Conservation (phyloP, 2,888 invertebrate species). For the Lumbricus terrestris region DNA sequence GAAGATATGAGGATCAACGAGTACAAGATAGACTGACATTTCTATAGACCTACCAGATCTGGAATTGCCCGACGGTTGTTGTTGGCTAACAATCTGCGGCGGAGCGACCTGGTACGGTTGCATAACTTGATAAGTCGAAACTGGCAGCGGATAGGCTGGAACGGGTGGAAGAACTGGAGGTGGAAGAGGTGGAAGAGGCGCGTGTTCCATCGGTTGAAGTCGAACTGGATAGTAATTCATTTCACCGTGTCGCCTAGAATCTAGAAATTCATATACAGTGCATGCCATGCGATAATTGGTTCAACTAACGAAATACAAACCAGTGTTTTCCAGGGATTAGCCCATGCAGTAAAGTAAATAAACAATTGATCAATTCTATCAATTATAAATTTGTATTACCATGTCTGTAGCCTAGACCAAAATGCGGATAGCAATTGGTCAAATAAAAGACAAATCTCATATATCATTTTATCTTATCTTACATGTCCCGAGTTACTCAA, state of each 20-base stretch:
- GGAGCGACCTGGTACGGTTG: background rate
- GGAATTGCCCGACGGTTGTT: background rate
- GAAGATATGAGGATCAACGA: background rate
- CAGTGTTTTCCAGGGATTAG: no score
- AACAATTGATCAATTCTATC: no score
- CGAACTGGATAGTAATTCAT: background rate
- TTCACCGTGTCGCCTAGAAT: background rate
- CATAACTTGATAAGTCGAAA: background rate
- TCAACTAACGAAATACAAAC: background rate
- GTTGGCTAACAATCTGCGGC: background rate
- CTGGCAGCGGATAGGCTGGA: background rate
- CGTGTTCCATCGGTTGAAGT: background rate
- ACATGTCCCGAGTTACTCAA: no score
- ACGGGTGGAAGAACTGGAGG: conserved; percentile 14
- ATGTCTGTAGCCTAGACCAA: no score
- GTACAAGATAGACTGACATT: background rate
- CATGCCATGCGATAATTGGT: background rate
- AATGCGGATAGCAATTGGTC: no score
- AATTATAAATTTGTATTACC: no score
- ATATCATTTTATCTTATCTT: no score
- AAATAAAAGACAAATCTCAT: no score
- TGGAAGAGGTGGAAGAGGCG: background rate
- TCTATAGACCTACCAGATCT: background rate
- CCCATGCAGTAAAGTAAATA: no score
- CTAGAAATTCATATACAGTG: background rate